Evolutionary conservation across 2,888 invertebrate genomes (phyloP), one percentile per base, ranked within the genome.

Genomic region (Beris morrisii): DNA sequence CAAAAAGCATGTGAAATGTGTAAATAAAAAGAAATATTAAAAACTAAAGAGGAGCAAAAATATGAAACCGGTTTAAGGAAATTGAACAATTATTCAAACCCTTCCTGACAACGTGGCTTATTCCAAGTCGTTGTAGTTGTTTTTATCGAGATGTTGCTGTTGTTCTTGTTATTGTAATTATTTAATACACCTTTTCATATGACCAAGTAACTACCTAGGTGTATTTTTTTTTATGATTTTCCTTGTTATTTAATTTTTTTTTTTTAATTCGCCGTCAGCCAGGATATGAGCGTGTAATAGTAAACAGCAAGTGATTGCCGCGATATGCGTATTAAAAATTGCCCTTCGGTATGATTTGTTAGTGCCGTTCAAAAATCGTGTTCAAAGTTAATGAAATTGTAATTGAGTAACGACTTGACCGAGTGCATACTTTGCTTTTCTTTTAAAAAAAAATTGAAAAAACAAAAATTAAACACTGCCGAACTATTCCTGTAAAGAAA

Each of bases 311-410:
- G 54, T 53, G 63, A 64, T 22, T 64, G 30, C 64, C 31, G 55
- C 44, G 15, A 53, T 64, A 45, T 64, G 52, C 53, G 46, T 64
- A 54, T 43, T 54, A 64, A 64, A 64, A 64, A 64, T 64, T 64
- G 52, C 54, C 64, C 45, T 64, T 79, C 78, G 77, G 78, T 78
- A 78, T 79, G 79, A 79, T 79, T 79, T 79, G 80, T 79, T 75
- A 45, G 80, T 72, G 73, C 76, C 76, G 75, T 77, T 78, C 78
- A 75, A 76, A 80, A 79, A 77, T 80, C 79, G 80, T 79, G 79
- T 80, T 75, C 77, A 75, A 75, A 79, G 77, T 79, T 79, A 79
- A 79, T 79, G 80, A 79, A 79, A 79, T 78, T 78, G 80, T 79
- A 79, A 79, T 79, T 79, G 80, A 78, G 75, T 78, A 77, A 76